A percentile compares a stretch with the other conserved stretches of the same genome.
Evolutionary conservation across 2,113 vertebrate species (phyloP).

Genomic region (Phylloscopus trochilus): DNA sequence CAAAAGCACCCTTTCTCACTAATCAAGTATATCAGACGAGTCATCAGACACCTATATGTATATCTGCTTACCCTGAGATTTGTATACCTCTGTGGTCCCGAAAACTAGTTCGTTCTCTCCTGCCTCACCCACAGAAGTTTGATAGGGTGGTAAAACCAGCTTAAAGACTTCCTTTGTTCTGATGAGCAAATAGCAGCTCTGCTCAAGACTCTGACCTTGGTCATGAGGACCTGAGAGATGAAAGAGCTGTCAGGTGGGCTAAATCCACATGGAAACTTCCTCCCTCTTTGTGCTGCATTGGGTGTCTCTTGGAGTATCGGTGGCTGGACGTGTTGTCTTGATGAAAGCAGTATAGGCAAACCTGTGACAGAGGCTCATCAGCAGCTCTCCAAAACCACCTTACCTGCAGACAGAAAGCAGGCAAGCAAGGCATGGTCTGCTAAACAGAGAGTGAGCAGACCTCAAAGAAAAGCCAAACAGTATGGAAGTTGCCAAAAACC

Average conservation of each 20-base stretch:
- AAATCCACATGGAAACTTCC: neutral
- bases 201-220: constrained; percentile 28
- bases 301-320: neutral
- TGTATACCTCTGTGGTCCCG: constrained; percentile 23
- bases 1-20: constrained; percentile 55
- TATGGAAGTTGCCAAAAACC: neutral
- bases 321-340: neutral
- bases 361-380: neutral
- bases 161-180: constrained; percentile 62
- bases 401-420: neutral
- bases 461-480: neutral
- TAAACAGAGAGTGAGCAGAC: neutral
- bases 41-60: constrained; percentile 59
- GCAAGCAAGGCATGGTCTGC: neutral
- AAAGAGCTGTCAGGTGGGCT: neutral
- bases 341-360: neutral
- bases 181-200: constrained; percentile 7
- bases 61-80: constrained; percentile 17
- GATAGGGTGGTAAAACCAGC: constrained; percentile 59
- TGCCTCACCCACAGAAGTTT: constrained; percentile 36
- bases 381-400: neutral
- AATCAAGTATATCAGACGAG: constrained; percentile 46
- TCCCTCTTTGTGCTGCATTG: fast-evolving
- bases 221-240: neutral
- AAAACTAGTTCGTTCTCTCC: constrained; percentile 58